A percentile compares a stretch with the other conserved stretches of the same genome.
Evolutionary conservation across 2,797 vertebrate species (phyloP).

Genomic region (Hirundo rustica): DNA sequence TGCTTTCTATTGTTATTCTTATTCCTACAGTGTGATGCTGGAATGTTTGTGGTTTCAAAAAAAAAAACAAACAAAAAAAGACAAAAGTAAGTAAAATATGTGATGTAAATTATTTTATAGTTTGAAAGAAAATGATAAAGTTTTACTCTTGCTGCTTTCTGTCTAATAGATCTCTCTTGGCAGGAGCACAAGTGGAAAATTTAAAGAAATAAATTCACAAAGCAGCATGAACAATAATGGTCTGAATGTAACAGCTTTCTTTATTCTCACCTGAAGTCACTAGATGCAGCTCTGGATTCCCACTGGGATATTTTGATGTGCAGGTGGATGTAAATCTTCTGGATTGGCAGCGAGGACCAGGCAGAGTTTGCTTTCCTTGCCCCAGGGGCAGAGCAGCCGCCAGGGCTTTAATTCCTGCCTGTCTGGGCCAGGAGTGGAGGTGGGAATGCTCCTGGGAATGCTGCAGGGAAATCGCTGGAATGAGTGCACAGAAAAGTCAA

Average conservation of each 20-base stretch:
- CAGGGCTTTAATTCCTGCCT: background rate
- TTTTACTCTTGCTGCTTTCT: constrained; percentile 89
- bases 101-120: constrained; percentile 91
- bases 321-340: background rate
- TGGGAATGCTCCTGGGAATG: background rate
- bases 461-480: background rate
- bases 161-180: constrained; percentile 85
- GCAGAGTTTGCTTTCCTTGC: background rate
- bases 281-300: constrained; percentile 8
- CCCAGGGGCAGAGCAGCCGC: background rate
- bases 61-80: constrained; percentile 68
- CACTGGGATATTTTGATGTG: background rate
- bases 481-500: background rate
- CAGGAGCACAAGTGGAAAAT: constrained; percentile 85
- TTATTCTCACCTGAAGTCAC: constrained; percentile 56
- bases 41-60: constrained; percentile 91
- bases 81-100: constrained; percentile 83
- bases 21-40: constrained; percentile 89
- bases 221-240: constrained; percentile 90
- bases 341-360: background rate
- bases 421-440: background rate
- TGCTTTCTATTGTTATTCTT: constrained; percentile 94
- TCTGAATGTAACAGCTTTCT: constrained; percentile 74
- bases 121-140: constrained; percentile 81
- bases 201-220: constrained; percentile 85